These are phyloP conservation scores for Cyclopterus lumpus DNA, from an alignment of 2,797 vertebrate species.

Conservation along the genomic window DNA sequence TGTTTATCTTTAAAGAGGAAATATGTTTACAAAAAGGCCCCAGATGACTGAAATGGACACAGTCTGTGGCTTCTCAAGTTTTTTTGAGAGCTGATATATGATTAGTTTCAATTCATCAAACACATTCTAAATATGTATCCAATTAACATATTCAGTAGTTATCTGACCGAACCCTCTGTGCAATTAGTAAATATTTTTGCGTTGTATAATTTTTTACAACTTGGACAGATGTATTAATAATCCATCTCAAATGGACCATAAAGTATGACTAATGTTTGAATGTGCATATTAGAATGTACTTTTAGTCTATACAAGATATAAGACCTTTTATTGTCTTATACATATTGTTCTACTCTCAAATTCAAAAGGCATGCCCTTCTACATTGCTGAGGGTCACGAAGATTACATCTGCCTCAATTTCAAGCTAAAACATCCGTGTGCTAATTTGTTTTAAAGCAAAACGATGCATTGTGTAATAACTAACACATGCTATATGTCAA, in stretches of 20 bases:
- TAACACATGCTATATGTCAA: conserved; percentile 37
- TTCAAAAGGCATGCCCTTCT: conserved; percentile 1
- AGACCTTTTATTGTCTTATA: neutral
- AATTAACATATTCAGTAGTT: neutral
- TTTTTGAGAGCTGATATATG: conserved; percentile 1
- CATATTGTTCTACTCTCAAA: neutral
- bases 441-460: conserved; percentile 38
- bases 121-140: neutral
- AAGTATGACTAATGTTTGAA: neutral
- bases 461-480: conserved; percentile 23
- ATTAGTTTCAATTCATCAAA: neutral
- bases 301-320: neutral
- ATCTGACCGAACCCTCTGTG: neutral
- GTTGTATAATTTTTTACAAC: neutral
- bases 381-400: conserved; percentile 4
- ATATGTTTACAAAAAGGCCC: conserved; percentile 27
- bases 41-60: neutral
- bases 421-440: conserved; percentile 48
- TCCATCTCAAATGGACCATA: conserved; percentile 5
- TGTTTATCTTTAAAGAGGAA: conserved; percentile 37
- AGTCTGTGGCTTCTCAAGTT: neutral
- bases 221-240: neutral
- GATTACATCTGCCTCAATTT: conserved; percentile 38
- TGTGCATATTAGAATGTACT: neutral
- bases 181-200: neutral